Evolutionary conservation across 1,140 invertebrate species (phyloP).

Genomic region (Tetraneura akinire): DNA sequence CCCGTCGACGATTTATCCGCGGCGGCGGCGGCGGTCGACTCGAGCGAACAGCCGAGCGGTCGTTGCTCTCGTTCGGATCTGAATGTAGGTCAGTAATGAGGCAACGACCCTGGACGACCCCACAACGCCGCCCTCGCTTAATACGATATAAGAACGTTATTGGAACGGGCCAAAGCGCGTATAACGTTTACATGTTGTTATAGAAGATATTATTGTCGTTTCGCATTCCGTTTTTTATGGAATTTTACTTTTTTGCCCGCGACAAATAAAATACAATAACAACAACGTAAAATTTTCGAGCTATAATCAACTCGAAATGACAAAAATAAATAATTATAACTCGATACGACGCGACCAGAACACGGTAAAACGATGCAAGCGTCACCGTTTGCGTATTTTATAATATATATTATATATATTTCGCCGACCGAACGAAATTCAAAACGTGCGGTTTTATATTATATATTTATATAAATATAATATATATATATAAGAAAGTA

Average conservation of each 20-base stretch:
- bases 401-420: too few relatives aligned
- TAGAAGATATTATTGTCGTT: background rate
- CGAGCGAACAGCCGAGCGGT: constrained; percentile 33
- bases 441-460: constrained; percentile 13
- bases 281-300: too few relatives aligned
- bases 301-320: too few relatives aligned
- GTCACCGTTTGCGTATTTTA: too few relatives aligned
- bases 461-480: background rate
- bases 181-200: too few relatives aligned
- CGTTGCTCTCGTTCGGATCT: constrained; percentile 49
- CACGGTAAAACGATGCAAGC: too few relatives aligned
- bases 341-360: too few relatives aligned
- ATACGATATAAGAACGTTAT: background rate
- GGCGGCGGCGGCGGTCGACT: background rate
- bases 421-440: constrained; percentile 13
- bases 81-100: constrained; percentile 51
- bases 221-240: background rate
- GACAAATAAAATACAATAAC: too few relatives aligned
- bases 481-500: constrained; percentile 35
- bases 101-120: constrained; percentile 50
- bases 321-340: too few relatives aligned
- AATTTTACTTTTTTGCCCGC: too few relatives aligned
- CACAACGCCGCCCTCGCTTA: constrained; percentile 32
- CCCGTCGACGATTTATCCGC: constrained; percentile 39
- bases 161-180: background rate